Evolutionary conservation across 2,113 vertebrate genomes (phyloP).

Genomic region (Neolamprologus fasciatus): DNA sequence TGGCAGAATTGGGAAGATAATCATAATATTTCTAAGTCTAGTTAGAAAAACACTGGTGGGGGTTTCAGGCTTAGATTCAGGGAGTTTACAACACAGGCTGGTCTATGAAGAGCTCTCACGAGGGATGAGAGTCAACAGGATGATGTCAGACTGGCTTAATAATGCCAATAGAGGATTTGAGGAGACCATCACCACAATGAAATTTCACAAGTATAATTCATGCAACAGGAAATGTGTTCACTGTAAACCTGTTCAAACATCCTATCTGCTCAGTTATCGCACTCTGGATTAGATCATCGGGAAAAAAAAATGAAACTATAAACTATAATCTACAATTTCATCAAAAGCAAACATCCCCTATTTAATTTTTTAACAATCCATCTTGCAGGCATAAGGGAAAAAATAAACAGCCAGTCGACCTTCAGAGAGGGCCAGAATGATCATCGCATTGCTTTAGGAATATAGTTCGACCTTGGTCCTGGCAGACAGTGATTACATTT

Average conservation of each 20-base stretch:
- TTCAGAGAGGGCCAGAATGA: conserved; percentile 35
- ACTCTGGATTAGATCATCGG: neutral
- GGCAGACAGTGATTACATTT: conserved; percentile 50
- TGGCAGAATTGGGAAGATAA: neutral
- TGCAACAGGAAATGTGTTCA: neutral
- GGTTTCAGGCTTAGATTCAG: neutral
- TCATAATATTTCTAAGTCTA: neutral
- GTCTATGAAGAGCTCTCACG: neutral
- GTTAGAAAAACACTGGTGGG: neutral
- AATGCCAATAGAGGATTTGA: neutral
- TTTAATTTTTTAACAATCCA: conserved; percentile 6
- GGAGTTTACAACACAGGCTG: neutral
- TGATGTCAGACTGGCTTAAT: neutral
- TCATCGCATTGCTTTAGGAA: conserved; percentile 25
- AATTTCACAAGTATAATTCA: neutral
- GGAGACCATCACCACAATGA: neutral
- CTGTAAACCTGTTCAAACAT: conserved; percentile 18
- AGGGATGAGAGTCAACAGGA: neutral
- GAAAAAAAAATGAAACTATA: neutral
- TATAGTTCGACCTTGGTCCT: conserved; percentile 42
- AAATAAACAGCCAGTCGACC: conserved; percentile 38
- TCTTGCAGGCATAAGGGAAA: neutral
- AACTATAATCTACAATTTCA: conserved; percentile 7
- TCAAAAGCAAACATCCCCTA: neutral
- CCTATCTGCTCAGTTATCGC: neutral